These are phyloP conservation scores for Strongylocentrotus purpuratus DNA, from an alignment of 35 echinoderm and acorn worm genomes.

Conservation along the genomic window DNA sequence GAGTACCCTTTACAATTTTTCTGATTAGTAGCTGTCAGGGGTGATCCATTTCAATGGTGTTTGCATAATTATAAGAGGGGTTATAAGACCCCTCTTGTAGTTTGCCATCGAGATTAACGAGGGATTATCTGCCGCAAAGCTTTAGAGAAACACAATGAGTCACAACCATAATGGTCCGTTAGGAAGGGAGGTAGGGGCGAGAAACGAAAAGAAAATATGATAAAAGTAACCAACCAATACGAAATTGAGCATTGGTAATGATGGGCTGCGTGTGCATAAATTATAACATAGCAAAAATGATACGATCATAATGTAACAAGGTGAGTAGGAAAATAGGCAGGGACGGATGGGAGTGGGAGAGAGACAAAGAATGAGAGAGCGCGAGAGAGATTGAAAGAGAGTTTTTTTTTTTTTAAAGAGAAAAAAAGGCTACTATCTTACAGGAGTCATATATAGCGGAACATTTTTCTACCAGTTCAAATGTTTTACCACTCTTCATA, in stretches of 20 bases:
- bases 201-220: no score
- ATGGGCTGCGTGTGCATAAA: background rate
- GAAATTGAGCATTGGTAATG: background rate
- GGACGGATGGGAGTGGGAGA: background rate
- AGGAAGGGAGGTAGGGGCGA: background rate
- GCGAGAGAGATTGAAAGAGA: background rate
- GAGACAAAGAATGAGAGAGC: background rate
- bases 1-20: background rate
- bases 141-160: background rate
- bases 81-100: background rate
- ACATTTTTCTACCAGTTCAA: no score
- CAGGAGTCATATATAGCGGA: no score
- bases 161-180: background rate
- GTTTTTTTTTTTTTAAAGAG: no score
- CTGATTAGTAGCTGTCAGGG: background rate
- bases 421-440: no score
- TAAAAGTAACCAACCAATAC: background rate
- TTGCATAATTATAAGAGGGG: background rate
- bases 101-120: background rate
- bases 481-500: no score
- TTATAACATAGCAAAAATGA: background rate
- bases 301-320: background rate
- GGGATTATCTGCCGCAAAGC: background rate
- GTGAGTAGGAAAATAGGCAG: background rate
- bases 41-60: background rate